Conservation (phyloP, 2,797 vertebrate genomes). For the Myotis daubentonii region DNA sequence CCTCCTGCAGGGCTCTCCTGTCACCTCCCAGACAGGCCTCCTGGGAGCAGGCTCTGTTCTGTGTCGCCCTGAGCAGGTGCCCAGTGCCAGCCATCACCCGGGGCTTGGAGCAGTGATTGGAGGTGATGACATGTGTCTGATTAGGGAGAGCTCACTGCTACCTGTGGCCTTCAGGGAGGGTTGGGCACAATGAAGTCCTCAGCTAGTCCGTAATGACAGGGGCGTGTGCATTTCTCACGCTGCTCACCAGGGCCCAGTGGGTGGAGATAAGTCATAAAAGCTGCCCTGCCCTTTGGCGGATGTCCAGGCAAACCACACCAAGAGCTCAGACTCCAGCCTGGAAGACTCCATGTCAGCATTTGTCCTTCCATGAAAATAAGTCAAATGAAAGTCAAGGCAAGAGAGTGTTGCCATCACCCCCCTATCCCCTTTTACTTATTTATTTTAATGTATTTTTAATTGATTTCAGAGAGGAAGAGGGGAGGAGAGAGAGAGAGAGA, state of each 20-base stretch:
- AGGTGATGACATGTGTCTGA: background rate
- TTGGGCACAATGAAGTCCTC: background rate
- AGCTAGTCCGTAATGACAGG: background rate
- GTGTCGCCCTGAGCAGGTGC: background rate
- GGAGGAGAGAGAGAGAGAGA: too few relatives aligned
- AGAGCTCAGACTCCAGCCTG: background rate
- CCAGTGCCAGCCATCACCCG: too few relatives aligned
- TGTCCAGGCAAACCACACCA: background rate
- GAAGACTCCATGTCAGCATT: background rate
- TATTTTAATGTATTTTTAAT: too few relatives aligned
- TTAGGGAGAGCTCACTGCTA: background rate
- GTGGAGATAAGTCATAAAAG: background rate
- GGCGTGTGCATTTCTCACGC: background rate
- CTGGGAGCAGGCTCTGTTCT: background rate
- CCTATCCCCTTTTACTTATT: background rate
- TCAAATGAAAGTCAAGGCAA: slow-evolving; percentile 21
- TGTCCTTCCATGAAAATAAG: background rate
- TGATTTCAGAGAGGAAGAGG: too few relatives aligned
- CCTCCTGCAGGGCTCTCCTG: background rate
- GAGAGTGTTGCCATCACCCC: background rate
- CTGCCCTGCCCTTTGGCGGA: background rate
- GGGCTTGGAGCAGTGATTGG: background rate
- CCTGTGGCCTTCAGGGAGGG: background rate
- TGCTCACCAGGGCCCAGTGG: background rate
- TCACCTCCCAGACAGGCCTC: background rate